These are phyloP conservation scores for Macrotus californicus DNA, from an alignment of 2,113 vertebrate species.

Conservation along the genomic window DNA sequence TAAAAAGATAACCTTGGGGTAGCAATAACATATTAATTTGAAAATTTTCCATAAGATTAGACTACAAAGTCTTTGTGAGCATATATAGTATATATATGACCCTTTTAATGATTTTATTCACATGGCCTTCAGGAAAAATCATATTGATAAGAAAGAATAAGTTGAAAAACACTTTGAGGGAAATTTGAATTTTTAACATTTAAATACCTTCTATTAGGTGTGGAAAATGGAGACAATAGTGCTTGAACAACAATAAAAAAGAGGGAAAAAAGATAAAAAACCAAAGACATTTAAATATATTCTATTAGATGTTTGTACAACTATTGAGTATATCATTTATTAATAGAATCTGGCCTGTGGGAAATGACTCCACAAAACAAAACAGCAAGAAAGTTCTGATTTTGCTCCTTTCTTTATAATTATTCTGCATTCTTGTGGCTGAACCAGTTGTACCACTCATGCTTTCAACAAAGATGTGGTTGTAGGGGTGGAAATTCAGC, in stretches of 20 bases:
- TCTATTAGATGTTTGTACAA: not conserved
- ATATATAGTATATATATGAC: not conserved
- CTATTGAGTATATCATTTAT: conserved; percentile 32
- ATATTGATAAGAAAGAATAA: not conserved
- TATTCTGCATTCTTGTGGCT: not conserved
- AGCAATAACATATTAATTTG: conserved; percentile 16
- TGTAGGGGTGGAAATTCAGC: not conserved
- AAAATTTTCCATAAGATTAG: conserved; percentile 2
- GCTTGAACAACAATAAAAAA: too few species aligned
- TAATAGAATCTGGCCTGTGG: not conserved
- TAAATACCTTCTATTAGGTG: not conserved
- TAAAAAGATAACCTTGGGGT: conserved; percentile 23
- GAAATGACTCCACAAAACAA: conserved; percentile 36
- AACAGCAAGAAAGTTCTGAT: conserved; percentile 5
- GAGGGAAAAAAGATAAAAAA: too few species aligned
- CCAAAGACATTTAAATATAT: not conserved
- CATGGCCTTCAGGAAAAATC: not conserved
- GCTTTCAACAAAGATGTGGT: not conserved
- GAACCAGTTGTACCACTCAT: not conserved
- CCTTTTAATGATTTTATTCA: conserved; percentile 16
- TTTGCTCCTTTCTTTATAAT: not conserved
- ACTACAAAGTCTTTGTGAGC: not conserved
- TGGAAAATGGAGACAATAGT: too few species aligned
- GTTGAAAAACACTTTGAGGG: conserved; percentile 3
- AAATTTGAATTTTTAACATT: conserved; percentile 35